A percentile compares a stretch with the other conserved stretches of the same genome.
Evolutionary conservation across 2,113 vertebrate genomes (phyloP).

Genomic region (Alethe diademata): DNA sequence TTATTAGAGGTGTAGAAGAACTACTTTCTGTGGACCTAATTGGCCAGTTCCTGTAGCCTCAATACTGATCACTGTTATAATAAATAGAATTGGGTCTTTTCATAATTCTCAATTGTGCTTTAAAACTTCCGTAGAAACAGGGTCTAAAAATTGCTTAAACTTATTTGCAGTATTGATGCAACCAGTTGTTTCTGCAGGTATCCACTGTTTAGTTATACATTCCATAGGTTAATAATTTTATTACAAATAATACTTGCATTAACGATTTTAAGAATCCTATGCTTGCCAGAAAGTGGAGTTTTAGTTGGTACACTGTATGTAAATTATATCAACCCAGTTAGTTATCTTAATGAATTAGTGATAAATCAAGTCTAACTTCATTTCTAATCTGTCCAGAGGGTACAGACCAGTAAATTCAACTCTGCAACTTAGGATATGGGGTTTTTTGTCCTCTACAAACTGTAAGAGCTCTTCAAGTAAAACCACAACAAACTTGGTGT

Average conservation of each 20-base stretch:
- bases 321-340: conserved; percentile 58
- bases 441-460: conserved; percentile 4
- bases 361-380: conserved; percentile 66
- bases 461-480: conserved; percentile 67
- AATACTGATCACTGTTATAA: conserved; percentile 51
- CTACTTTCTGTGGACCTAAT: conserved; percentile 56
- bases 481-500: conserved; percentile 65
- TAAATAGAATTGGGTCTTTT: conserved; percentile 56
- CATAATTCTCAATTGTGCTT: conserved; percentile 43
- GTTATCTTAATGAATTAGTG: conserved; percentile 43
- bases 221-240: conserved; percentile 74
- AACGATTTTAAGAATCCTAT: conserved; percentile 45
- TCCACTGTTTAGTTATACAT: conserved; percentile 74
- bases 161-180: conserved; percentile 71
- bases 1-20: conserved; percentile 46
- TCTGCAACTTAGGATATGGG: background rate
- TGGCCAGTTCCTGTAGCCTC: conserved; percentile 63
- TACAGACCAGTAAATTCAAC: conserved; percentile 61
- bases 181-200: conserved; percentile 63
- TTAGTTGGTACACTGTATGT: conserved; percentile 65
- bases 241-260: conserved; percentile 58
- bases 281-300: conserved; percentile 47
- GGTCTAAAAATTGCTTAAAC: conserved; percentile 63
- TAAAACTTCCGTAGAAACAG: conserved; percentile 62
- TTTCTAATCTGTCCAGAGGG: conserved; percentile 65